phyloP scores from a whole-genome alignment of 2,797 vertebrate species.

The Eulemur albifrons region DNA sequence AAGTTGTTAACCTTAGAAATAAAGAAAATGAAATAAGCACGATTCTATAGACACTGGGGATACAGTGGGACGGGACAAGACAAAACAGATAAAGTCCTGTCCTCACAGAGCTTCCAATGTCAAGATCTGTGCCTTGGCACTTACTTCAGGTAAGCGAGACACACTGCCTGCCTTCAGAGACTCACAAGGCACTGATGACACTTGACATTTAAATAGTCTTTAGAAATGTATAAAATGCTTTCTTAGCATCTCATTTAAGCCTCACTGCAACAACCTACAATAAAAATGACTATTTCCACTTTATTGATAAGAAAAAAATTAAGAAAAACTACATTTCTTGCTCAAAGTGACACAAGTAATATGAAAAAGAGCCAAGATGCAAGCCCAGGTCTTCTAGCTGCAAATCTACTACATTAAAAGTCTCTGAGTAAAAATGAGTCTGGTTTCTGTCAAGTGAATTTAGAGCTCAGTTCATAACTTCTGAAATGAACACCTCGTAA shows the following conservation, averaged over 20 bases:
- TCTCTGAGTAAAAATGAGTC: not conserved
- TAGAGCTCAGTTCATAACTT: not conserved
- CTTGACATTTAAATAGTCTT: not conserved
- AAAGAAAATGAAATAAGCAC: not conserved
- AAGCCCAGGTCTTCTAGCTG: conserved; percentile 21
- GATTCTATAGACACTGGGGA: not conserved
- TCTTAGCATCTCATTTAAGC: not conserved
- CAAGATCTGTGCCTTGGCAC: not conserved
- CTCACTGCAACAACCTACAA: not conserved
- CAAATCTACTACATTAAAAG: not conserved
- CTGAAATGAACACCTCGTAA: not conserved
- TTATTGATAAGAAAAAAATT: not conserved
- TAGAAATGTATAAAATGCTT: not conserved
- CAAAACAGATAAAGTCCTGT: not conserved
- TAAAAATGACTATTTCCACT: not conserved
- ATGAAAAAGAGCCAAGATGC: not conserved
- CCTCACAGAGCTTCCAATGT: not conserved
- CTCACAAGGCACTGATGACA: not conserved
- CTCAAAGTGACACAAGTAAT: not conserved
- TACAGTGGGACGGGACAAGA: not conserved
- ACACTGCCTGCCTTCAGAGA: not conserved
- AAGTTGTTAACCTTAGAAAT: not conserved
- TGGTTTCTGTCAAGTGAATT: conserved; percentile 17
- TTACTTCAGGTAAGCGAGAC: not conserved
- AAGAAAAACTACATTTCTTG: not conserved